Conservation (phyloP, 2,113 vertebrate genomes). For the Limanda limanda region DNA sequence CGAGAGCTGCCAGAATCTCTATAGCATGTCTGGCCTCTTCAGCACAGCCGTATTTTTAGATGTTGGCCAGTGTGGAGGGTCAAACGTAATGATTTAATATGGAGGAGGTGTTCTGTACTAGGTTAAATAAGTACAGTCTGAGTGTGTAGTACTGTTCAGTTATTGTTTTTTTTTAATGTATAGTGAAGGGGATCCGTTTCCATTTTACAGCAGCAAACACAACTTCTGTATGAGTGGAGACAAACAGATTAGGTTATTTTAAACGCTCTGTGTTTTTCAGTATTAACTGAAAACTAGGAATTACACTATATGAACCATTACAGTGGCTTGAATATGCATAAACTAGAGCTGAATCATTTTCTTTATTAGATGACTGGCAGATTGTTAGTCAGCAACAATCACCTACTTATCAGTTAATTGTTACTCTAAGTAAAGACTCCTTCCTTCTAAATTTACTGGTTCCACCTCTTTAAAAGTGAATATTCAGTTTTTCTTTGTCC, state of each 20-base stretch:
- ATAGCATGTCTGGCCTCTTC: slow-evolving; percentile 32
- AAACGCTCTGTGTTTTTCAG: background rate
- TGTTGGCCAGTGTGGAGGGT: slow-evolving; percentile 30
- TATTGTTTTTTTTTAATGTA: background rate
- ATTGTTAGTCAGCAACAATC: background rate
- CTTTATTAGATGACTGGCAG: no score
- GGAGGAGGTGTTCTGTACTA: background rate
- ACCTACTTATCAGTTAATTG: background rate
- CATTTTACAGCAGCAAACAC: background rate
- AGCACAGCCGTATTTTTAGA: slow-evolving; percentile 51
- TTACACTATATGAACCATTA: no score
- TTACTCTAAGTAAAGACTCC: background rate
- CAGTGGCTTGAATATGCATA: no score
- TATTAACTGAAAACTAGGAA: no score
- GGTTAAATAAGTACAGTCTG: background rate
- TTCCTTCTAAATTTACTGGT: background rate
- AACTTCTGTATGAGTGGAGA: background rate
- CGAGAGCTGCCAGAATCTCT: slow-evolving; percentile 24
- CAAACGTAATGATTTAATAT: slow-evolving; percentile 27
- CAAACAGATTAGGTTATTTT: background rate
- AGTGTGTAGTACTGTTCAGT: background rate
- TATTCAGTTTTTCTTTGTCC: background rate
- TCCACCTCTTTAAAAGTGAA: background rate
- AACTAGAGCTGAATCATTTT: no score
- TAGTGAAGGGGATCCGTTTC: background rate